A percentile compares a stretch with the other conserved stretches of the same genome.
Conservation (phyloP, 2,113 vertebrate species). For the Equus quagga region DNA sequence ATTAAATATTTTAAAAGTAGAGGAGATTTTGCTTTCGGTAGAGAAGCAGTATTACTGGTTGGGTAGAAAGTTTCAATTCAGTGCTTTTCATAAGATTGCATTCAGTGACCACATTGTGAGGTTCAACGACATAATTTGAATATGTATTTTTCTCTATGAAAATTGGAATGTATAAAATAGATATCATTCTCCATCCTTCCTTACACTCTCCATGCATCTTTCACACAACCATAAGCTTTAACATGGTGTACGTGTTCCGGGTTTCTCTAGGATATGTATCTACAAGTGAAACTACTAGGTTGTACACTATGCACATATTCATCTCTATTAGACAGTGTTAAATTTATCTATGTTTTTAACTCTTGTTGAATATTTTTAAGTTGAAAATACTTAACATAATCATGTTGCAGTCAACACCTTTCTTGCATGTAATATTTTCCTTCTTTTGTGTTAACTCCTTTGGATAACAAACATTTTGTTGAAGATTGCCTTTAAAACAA, state of each 20-base stretch:
- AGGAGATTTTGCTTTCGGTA: constrained; percentile 2
- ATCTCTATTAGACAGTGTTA: background rate
- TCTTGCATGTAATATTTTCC: constrained; percentile 10
- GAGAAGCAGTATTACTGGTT: background rate
- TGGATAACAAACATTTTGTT: constrained; percentile 29
- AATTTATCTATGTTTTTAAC: constrained; percentile 27
- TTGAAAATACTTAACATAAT: constrained; percentile 51
- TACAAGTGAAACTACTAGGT: background rate
- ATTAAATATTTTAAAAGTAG: constrained; percentile 41
- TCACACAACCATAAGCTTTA: background rate
- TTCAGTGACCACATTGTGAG: constrained; percentile 20
- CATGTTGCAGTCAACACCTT: background rate
- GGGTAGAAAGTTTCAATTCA: background rate
- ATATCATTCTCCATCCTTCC: background rate
- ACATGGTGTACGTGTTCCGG: background rate
- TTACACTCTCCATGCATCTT: background rate
- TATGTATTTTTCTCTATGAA: constrained; percentile 29
- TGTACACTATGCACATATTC: background rate
- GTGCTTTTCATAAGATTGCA: constrained; percentile 41
- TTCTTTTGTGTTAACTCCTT: constrained; percentile 56
- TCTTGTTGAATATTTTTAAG: constrained; percentile 37
- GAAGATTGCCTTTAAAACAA: constrained; percentile 57
- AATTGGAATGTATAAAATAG: constrained; percentile 39
- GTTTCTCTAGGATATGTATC: background rate
- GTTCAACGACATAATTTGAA: constrained; percentile 19